A percentile compares a stretch with the other conserved stretches of the same genome.
phyloP scores from a whole-genome alignment of 2,113 vertebrate genomes.

The Microcebus jonahi region DNA sequence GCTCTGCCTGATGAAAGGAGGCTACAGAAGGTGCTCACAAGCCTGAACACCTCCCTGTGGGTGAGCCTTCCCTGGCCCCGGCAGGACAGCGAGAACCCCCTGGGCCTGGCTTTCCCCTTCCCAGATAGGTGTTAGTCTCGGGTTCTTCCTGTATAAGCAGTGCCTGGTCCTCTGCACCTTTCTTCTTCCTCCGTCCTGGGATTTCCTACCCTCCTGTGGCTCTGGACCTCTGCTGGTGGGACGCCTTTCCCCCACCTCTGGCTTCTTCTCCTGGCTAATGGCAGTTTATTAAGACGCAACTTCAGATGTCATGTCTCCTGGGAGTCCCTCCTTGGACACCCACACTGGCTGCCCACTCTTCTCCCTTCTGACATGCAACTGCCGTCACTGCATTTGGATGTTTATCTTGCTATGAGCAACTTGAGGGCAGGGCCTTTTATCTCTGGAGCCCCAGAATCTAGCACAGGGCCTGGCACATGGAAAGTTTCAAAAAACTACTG shows the following conservation, averaged over 20 bases:
- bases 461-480: background rate
- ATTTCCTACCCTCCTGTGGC: background rate
- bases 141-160: background rate
- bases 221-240: background rate
- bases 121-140: background rate
- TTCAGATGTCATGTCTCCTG: fast-evolving
- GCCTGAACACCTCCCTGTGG: fast-evolving
- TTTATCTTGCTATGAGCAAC: background rate
- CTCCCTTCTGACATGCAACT: fast-evolving
- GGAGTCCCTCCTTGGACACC: background rate
- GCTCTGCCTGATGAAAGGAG: background rate
- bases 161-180: background rate
- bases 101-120: background rate
- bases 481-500: background rate
- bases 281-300: background rate
- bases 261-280: background rate
- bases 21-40: background rate
- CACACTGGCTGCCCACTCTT: fast-evolving
- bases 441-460: background rate
- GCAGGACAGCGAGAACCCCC: background rate
- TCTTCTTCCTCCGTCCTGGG: background rate
- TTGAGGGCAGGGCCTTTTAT: background rate
- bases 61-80: fast-evolving
- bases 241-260: fast-evolving
- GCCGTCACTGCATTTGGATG: fast-evolving